Conservation (phyloP, 2,113 vertebrate species). For the Odontesthes bonariensis region DNA sequence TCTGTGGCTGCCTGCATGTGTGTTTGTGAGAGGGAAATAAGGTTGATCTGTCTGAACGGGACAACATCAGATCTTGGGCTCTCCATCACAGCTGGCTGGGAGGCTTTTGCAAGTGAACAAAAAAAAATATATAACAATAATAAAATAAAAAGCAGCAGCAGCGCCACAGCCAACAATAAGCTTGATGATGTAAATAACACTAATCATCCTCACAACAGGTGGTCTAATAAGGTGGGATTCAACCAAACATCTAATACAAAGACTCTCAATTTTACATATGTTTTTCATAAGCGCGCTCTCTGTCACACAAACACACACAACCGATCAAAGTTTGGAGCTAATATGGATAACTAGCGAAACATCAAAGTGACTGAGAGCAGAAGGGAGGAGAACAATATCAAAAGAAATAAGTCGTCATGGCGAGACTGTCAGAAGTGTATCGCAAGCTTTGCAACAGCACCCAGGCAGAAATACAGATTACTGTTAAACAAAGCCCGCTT, state of each 20-base stretch:
- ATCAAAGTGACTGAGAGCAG: slow-evolving; percentile 20
- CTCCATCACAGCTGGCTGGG: slow-evolving; percentile 24
- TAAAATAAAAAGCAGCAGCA: neutral
- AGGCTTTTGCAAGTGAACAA: slow-evolving; percentile 62
- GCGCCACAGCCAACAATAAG: slow-evolving; percentile 40
- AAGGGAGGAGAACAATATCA: slow-evolving; percentile 3
- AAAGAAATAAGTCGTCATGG: slow-evolving; percentile 14
- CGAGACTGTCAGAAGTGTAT: slow-evolving; percentile 2
- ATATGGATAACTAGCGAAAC: too few species aligned
- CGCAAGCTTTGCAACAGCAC: neutral
- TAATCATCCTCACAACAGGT: slow-evolving; percentile 56
- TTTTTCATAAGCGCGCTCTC: slow-evolving; percentile 11
- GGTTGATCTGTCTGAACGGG: slow-evolving; percentile 57
- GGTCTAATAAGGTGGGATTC: slow-evolving; percentile 39
- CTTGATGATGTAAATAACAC: slow-evolving; percentile 64
- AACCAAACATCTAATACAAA: slow-evolving; percentile 29
- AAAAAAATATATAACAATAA: too few species aligned
- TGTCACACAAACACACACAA: neutral
- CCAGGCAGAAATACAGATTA: neutral
- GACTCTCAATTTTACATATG: slow-evolving; percentile 16
- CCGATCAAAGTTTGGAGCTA: slow-evolving; percentile 7
- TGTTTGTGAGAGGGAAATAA: slow-evolving; percentile 27
- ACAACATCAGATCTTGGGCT: slow-evolving; percentile 59
- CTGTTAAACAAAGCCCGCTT: neutral
- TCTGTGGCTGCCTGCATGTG: slow-evolving; percentile 29